Base-by-base conservation (phyloP, 2,113 vertebrate genomes). In the Dascyllus trimaculatus region DNA sequence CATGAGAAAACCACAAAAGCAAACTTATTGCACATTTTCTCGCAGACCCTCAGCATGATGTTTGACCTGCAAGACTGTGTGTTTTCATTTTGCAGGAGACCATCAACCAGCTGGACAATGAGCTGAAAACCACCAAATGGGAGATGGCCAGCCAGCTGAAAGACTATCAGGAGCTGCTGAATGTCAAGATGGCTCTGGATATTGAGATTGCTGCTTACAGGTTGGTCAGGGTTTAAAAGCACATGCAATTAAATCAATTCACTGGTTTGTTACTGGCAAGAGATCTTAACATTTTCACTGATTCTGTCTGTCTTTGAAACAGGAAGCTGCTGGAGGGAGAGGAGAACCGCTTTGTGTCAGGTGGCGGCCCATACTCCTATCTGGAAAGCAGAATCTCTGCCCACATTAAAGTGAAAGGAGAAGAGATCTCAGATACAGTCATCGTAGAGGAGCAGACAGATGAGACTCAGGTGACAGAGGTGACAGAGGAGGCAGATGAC, bases 121-220 rank as follows among this genome's bases (percentile, higher is more conserved):
- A 99, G 92, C 93, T 99, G 83, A 96, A 96, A 85, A 96, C 91
- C 81, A 97, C 96, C 68, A 98, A 98, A 85, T 98, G 97, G 97
- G 97, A 99, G 91, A 98, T 99, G 97, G 96, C 96, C 17, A 95
- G 95, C 32, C 97, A 98, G 91, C 94, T 99, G 53, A 95, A 95
- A 11, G 97, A 99, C 24, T 99, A 99, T 66, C 97, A 99, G 88
- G 97, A 98, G 57, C 94, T 99, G 76, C 95, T 99, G 84, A 99
- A 99, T 0, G 96, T 99, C 78, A 99, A 99, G 92, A 99, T 99
- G 97, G 97, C 97, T 45, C 91, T 99, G 68, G 97, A 99, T 85
- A 98, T 99, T 0, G 97, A 99, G 83, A 99, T 99, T 0, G 96
- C 97, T 24, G 97, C 97, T 38, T 99, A 99, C 54, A 97, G 97